Evolutionary conservation across 2,888 invertebrate genomes (phyloP), one percentile per base, ranked within the genome.

Genomic region (Polydesmus complanatus): DNA sequence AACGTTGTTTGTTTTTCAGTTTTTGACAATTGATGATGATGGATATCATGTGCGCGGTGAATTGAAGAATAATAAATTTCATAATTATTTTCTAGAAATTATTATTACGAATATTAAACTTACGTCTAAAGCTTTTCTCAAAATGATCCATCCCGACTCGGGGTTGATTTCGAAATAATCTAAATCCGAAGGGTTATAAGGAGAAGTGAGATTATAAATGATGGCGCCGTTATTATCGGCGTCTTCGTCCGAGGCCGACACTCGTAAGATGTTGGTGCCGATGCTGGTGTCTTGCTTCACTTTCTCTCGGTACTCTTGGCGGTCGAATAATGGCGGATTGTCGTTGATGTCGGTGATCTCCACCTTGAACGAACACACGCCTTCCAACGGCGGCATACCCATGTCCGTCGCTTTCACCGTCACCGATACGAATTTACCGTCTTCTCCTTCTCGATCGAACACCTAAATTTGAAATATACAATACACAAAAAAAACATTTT

Each of bases 401-500:
- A 95, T 90, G 81, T 98, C 98, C 0, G 94, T 94, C 3, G 96
- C 98, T 77, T 96, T 95, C 0, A 96, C 91, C 0, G 95, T 96
- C 3, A 94, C 92, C 0, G 92, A 92, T 3, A 94, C 94, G 74
- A 93, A 93, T 77, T 93, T 92, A 8, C 93, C 93, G 73, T 93
- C 93, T 69, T 96, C 95, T 0, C 93, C 93, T 77, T 96, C 96
- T 64, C 95, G 83, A 77, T 96, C 94, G 73, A 96, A 95, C 23
- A 93, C 92, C 79, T 79, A 54, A 54, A 54, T 54, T 22, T 54
- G 14, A 18, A 26, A 11, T n/a, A n/a, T n/a, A n/a, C n/a, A n/a
- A n/a, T n/a, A n/a, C n/a, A n/a, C n/a, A n/a, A n/a, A n/a, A n/a
- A n/a, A n/a, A n/a, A n/a, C n/a, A n/a, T n/a, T n/a, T n/a, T n/a